Conservation (phyloP, 2,113 vertebrate genomes). For the Sterna hirundo region DNA sequence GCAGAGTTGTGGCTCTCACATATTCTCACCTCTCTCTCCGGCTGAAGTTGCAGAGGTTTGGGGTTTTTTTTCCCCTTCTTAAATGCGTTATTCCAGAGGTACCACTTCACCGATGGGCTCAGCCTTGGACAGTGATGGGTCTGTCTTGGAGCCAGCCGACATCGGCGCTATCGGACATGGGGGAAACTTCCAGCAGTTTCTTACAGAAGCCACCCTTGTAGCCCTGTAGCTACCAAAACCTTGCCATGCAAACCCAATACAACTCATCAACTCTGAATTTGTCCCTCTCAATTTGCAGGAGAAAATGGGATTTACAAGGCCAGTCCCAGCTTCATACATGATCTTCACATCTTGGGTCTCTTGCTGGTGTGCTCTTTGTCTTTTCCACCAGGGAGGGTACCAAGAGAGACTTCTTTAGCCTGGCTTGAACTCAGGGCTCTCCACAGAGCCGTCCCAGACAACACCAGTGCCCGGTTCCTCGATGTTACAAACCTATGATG, state of each 20-base stretch:
- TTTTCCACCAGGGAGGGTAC: not conserved
- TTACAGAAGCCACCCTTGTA: too few species aligned
- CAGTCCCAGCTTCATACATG: not conserved
- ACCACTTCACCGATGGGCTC: too few species aligned
- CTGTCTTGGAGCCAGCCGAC: too few species aligned
- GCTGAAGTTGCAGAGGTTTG: too few species aligned
- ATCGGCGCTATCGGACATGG: too few species aligned
- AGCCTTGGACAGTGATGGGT: too few species aligned
- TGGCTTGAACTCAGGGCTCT: not conserved
- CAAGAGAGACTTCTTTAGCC: not conserved
- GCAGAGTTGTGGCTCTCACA: too few species aligned
- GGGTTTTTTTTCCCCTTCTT: too few species aligned
- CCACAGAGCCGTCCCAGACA: not conserved
- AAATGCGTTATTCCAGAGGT: too few species aligned
- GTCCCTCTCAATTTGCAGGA: not conserved
- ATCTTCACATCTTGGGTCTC: not conserved
- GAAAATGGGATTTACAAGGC: not conserved
- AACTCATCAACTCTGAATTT: not conserved
- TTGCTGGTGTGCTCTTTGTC: not conserved
- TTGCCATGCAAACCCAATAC: not conserved
- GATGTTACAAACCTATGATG: not conserved
- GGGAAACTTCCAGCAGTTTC: too few species aligned
- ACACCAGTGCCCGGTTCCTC: fast-evolving
- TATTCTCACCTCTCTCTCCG: too few species aligned
- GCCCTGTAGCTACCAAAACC: too few species aligned